A percentile compares a stretch with the other conserved stretches of the same genome.
These are phyloP conservation scores for Spheniscus humboldti DNA, from an alignment of 2,797 vertebrate genomes.

Conservation along the genomic window DNA sequence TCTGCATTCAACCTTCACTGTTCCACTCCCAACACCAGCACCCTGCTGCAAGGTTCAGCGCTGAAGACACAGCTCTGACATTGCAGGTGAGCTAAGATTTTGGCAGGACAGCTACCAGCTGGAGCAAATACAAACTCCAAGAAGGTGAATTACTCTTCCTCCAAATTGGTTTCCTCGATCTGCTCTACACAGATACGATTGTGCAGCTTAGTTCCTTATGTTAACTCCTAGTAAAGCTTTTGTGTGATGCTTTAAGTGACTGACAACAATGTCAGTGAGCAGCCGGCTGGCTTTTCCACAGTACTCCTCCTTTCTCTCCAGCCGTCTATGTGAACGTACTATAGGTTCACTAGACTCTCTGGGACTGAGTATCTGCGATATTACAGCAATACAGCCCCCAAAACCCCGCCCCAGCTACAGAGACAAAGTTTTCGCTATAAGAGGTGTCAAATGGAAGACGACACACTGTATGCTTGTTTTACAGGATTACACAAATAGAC, in stretches of 20 bases:
- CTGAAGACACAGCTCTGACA: neutral
- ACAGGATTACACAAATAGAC: neutral
- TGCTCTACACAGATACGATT: neutral
- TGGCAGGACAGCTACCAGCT: neutral
- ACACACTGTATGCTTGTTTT: neutral
- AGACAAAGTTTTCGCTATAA: neutral
- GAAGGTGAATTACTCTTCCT: neutral
- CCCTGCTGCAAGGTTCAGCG: neutral
- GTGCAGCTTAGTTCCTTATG: fast-evolving
- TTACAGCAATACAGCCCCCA: neutral
- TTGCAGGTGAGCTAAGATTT: neutral
- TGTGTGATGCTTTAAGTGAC: neutral
- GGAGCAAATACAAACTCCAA: neutral
- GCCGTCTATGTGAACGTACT: fast-evolving
- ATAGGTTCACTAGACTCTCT: neutral
- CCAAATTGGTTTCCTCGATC: neutral
- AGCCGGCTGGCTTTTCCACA: neutral
- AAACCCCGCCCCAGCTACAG: neutral
- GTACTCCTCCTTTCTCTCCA: neutral
- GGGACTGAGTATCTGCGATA: neutral
- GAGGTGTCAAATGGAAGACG: neutral
- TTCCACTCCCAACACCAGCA: neutral
- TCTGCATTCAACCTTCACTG: neutral
- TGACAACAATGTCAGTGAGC: neutral
- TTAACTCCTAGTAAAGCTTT: neutral